phyloP scores from a whole-genome alignment of 2,888 invertebrate genomes.

The Achlya flavicornis region DNA sequence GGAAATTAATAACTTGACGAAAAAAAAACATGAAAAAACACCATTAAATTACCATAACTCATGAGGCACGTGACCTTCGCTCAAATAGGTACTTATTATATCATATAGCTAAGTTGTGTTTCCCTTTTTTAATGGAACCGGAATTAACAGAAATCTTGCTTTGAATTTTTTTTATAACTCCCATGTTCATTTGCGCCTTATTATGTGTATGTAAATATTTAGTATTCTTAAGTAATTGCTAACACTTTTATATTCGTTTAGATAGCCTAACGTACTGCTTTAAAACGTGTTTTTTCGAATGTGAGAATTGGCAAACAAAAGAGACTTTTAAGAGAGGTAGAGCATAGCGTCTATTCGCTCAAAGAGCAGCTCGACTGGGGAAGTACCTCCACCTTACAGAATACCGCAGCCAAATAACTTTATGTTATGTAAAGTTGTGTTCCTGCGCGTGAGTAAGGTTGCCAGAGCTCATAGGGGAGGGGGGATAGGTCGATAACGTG shows the following conservation, averaged over 20 bases:
- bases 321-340: too few species aligned
- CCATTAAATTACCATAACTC: neutral
- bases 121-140: neutral
- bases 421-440: too few species aligned
- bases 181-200: neutral
- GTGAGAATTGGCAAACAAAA: neutral
- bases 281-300: neutral
- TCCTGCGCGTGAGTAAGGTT: too few species aligned
- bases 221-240: neutral
- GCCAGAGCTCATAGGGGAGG: too few species aligned
- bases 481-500: too few species aligned
- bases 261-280: neutral
- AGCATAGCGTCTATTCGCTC: too few species aligned
- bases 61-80: neutral
- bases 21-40: neutral
- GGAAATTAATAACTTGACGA: neutral
- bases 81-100: neutral
- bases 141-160: neutral
- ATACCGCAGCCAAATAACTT: too few species aligned
- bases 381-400: too few species aligned
- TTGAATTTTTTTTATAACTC: neutral
- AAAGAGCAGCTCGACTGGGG: too few species aligned
- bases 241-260: neutral
- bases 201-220: neutral
- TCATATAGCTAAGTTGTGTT: neutral